phyloP scores from a whole-genome alignment of 2,113 vertebrate genomes.

The Chelonoidis abingdonii region DNA sequence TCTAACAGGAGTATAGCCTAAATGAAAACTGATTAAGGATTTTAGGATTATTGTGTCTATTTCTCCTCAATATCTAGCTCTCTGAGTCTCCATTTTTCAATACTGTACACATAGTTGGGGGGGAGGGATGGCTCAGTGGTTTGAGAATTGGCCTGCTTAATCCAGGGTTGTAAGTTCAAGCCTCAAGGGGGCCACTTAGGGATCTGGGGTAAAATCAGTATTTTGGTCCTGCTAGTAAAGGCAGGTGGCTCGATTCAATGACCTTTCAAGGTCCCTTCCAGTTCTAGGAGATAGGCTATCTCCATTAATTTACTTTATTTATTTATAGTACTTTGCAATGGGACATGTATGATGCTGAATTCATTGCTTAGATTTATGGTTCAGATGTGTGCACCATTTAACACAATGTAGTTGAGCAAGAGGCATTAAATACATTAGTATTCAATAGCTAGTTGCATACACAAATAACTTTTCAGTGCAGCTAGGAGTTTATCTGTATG shows the following conservation, averaged over 20 bases:
- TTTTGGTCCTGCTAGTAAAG: too few species aligned
- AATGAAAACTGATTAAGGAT: neutral
- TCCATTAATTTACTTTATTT: too few species aligned
- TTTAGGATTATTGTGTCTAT: neutral
- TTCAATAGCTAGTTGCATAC: neutral
- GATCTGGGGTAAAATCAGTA: too few species aligned
- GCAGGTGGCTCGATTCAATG: too few species aligned
- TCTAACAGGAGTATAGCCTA: neutral
- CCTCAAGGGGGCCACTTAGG: too few species aligned
- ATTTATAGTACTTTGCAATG: neutral
- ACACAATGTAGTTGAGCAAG: neutral
- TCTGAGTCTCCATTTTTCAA: neutral
- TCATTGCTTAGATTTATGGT: neutral
- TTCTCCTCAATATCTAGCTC: neutral
- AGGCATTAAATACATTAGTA: neutral
- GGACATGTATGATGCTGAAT: neutral
- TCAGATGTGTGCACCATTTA: neutral
- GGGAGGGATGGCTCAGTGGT: too few species aligned
- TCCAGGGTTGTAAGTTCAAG: too few species aligned
- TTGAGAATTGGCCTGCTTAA: too few species aligned
- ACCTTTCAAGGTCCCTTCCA: too few species aligned
- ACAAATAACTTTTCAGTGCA: neutral
- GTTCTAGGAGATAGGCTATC: too few species aligned
- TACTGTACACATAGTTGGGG: neutral
- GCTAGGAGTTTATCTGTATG: neutral